Evolutionary conservation across 2,797 vertebrate species (phyloP).

Genomic region (Borostomias antarcticus): DNA sequence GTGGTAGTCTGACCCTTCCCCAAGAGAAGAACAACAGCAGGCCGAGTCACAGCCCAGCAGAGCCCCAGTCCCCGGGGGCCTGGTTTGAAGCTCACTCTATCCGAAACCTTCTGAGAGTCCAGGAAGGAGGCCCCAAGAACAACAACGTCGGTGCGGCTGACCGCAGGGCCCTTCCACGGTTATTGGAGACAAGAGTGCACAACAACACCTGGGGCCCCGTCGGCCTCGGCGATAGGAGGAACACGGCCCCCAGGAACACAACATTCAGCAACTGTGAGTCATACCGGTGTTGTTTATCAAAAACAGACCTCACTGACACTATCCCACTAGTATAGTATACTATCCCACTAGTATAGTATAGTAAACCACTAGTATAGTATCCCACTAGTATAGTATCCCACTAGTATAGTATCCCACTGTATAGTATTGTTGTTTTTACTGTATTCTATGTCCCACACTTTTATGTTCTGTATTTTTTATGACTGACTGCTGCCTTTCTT

Average conservation of each 20-base stretch:
- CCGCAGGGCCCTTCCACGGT: constrained; percentile 52
- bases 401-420: too few relatives aligned
- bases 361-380: too few relatives aligned
- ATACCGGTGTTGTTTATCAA: neutral
- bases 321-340: too few relatives aligned
- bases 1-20: constrained; percentile 71
- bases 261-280: constrained; percentile 73
- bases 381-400: too few relatives aligned
- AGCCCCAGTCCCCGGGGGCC: constrained; percentile 56
- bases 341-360: too few relatives aligned
- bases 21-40: constrained; percentile 69
- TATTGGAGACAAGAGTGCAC: constrained; percentile 65
- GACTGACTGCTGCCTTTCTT: too few relatives aligned
- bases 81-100: constrained; percentile 73
- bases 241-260: constrained; percentile 55
- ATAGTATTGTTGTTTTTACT: too few relatives aligned
- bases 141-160: constrained; percentile 59
- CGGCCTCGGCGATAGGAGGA: constrained; percentile 62
- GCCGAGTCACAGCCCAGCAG: constrained; percentile 49
- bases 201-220: constrained; percentile 57
- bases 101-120: constrained; percentile 68
- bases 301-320: too few relatives aligned
- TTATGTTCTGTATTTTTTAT: too few relatives aligned
- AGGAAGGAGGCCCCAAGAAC: constrained; percentile 72
- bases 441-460: too few relatives aligned